Evolutionary conservation across 2,888 invertebrate genomes (phyloP).

Genomic region (Ceramica pisi): DNA sequence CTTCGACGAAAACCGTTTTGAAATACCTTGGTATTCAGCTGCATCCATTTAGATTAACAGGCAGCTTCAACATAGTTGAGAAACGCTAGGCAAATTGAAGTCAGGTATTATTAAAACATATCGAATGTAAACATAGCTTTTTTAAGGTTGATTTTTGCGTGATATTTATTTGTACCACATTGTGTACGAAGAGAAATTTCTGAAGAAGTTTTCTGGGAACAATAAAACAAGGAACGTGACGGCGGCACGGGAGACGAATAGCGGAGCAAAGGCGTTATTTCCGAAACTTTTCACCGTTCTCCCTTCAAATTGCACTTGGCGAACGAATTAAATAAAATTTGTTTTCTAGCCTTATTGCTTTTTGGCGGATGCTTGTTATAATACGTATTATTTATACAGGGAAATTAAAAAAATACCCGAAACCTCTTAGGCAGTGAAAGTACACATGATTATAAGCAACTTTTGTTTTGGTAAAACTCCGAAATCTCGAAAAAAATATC

Average conservation of each 20-base stretch:
- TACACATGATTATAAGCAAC: too few species aligned
- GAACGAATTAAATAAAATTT: slow-evolving; percentile 66
- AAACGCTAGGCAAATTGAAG: too few species aligned
- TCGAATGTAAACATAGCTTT: background rate
- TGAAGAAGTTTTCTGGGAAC: slow-evolving; percentile 70
- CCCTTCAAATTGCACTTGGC: slow-evolving; percentile 73
- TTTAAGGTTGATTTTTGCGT: slow-evolving; percentile 44
- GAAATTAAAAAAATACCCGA: too few species aligned
- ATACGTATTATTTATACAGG: slow-evolving; percentile 46
- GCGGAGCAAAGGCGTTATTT: slow-evolving; percentile 69
- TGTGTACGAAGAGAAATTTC: slow-evolving; percentile 69
- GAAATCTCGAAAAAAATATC: too few species aligned
- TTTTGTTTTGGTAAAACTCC: too few species aligned
- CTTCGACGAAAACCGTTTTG: background rate
- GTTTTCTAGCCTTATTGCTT: slow-evolving; percentile 65
- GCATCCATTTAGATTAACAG: too few species aligned
- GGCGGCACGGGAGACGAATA: slow-evolving; percentile 68
- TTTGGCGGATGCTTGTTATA: slow-evolving; percentile 48
- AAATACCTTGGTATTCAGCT: too few species aligned
- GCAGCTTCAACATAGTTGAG: too few species aligned
- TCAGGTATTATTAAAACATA: background rate
- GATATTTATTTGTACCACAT: slow-evolving; percentile 61
- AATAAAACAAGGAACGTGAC: slow-evolving; percentile 77
- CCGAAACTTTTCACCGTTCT: slow-evolving; percentile 68
- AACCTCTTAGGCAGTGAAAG: too few species aligned